Evolutionary conservation across 2,113 vertebrate genomes (phyloP).

Genomic region (Bufo gargarizans): DNA sequence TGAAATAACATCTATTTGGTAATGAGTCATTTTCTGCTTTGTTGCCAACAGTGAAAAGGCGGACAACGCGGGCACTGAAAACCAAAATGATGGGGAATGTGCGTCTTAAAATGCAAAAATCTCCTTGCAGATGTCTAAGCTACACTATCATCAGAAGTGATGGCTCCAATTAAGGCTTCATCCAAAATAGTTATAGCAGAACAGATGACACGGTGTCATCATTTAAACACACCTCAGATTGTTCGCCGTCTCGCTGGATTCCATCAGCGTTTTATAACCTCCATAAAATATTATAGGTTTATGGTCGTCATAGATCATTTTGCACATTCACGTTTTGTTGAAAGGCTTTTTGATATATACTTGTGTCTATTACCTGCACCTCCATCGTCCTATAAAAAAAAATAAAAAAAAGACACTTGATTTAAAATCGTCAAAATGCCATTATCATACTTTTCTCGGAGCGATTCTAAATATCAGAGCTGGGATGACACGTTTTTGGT

Average conservation of each 20-base stretch:
- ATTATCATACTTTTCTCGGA: conserved; percentile 19
- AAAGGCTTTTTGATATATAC: conserved; percentile 24
- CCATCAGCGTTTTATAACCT: conserved; percentile 36
- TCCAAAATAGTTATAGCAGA: conserved; percentile 38
- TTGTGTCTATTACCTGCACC: conserved; percentile 9
- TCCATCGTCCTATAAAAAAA: not conserved
- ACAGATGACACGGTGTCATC: conserved; percentile 29
- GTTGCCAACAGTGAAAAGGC: conserved; percentile 23
- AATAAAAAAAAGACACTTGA: not conserved
- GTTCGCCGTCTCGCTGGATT: conserved; percentile 13
- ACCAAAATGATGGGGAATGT: conserved; percentile 6
- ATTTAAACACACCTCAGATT: conserved; percentile 16
- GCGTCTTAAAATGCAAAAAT: conserved; percentile 36
- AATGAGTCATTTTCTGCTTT: conserved; percentile 26
- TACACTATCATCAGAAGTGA: conserved; percentile 37
- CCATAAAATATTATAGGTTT: conserved; percentile 42
- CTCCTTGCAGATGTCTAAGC: conserved; percentile 16
- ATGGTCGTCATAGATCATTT: conserved; percentile 35
- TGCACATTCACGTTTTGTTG: conserved; percentile 11
- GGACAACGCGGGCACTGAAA: not conserved
- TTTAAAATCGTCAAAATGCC: conserved; percentile 30
- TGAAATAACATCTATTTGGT: conserved; percentile 34
- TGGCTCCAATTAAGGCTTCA: conserved; percentile 54
- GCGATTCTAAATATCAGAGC: not conserved
- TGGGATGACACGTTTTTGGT: not conserved